phyloP scores from a whole-genome alignment of 2,113 vertebrate genomes.

The Epinephelus cyanopodus region DNA sequence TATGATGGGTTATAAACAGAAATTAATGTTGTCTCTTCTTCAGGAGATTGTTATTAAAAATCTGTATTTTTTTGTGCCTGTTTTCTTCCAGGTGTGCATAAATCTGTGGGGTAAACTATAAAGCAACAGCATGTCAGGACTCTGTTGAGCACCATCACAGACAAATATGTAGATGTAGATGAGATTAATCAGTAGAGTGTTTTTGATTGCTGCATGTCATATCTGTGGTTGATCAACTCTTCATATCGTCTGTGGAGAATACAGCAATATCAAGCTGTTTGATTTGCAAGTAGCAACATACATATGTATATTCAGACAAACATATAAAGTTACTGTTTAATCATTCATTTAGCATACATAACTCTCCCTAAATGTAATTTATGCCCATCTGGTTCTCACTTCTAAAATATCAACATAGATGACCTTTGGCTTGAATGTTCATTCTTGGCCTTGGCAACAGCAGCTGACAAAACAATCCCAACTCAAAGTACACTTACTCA shows the following conservation, averaged over 20 bases:
- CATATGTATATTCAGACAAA: not conserved
- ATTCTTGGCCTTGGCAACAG: no score
- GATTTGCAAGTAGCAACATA: not conserved
- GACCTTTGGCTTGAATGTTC: no score
- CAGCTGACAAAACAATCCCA: no score
- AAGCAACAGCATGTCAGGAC: not conserved
- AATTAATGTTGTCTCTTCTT: not conserved
- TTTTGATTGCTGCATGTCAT: not conserved
- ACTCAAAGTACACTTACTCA: no score
- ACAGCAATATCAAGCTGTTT: not conserved
- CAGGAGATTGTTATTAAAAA: not conserved
- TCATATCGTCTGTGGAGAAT: not conserved
- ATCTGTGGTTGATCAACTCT: constrained; percentile 6
- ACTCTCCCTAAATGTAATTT: no score
- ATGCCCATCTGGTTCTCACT: no score
- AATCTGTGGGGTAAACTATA: not conserved
- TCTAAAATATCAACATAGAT: no score
- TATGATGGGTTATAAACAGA: constrained; percentile 17
- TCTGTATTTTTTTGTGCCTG: not conserved
- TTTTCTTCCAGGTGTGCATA: not conserved
- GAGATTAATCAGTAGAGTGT: not conserved
- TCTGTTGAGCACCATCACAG: not conserved
- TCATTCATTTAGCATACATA: no score
- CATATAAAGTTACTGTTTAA: not conserved
- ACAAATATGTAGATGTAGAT: not conserved